Conservation (phyloP, 2,888 invertebrate species). For the Andricus curvator region DNA sequence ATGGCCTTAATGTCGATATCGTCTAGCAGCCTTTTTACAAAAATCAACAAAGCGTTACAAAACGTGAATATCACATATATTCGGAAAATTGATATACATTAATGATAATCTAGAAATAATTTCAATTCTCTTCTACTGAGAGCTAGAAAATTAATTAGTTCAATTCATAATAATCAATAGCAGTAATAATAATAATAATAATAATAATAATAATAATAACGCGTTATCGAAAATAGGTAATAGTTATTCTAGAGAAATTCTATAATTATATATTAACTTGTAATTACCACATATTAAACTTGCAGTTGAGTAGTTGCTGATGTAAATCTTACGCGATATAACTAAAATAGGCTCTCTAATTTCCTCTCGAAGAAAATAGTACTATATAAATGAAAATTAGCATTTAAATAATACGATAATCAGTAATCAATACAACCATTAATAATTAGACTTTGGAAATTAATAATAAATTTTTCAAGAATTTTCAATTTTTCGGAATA, state of each 20-base stretch:
- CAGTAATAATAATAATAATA: background rate
- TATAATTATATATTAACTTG: background rate
- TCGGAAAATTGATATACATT: constrained; percentile 34
- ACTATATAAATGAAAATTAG: background rate
- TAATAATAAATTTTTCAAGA: background rate
- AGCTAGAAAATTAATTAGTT: constrained; percentile 35
- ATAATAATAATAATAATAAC: background rate
- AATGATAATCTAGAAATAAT: constrained; percentile 17
- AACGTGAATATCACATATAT: background rate
- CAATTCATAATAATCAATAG: constrained; percentile 28
- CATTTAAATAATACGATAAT: background rate
- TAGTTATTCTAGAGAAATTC: constrained; percentile 25
- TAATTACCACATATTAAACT: constrained; percentile 13
- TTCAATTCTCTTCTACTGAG: constrained; percentile 12
- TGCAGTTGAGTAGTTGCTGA: constrained; percentile 11
- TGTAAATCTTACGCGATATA: background rate
- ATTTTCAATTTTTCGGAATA: background rate
- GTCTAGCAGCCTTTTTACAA: constrained; percentile 34
- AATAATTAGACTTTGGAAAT: background rate
- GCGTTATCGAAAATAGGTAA: background rate
- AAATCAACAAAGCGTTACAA: background rate
- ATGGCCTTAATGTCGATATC: constrained; percentile 31
- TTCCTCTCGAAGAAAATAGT: constrained; percentile 12
- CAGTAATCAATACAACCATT: background rate
- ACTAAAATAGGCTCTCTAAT: constrained; percentile 5